A percentile compares a stretch with the other conserved stretches of the same genome.
phyloP scores from a whole-genome alignment of 2,113 vertebrate species.

The Gallinago jamesoni region DNA sequence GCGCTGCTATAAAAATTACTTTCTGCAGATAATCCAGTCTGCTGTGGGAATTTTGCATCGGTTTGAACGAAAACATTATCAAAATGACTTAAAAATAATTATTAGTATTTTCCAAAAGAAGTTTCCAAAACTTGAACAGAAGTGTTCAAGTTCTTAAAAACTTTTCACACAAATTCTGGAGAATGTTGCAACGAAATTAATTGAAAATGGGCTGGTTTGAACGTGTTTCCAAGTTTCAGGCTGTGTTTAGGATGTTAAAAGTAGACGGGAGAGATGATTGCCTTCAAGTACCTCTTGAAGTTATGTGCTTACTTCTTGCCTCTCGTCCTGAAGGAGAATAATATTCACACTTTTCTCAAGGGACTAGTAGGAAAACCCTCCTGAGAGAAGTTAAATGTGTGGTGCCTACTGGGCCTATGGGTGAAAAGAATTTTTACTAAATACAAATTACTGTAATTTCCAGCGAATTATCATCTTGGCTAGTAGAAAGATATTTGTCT shows the following conservation, averaged over 20 bases:
- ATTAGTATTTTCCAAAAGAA: neutral
- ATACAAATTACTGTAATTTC: neutral
- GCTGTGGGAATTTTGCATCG: neutral
- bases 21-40: neutral
- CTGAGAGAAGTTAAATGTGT: neutral
- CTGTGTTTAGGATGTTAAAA: neutral
- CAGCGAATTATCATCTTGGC: neutral
- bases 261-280: neutral
- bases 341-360: neutral
- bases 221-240: neutral
- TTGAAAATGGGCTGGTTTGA: neutral
- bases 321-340: neutral
- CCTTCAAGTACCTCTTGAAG: neutral
- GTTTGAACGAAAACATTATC: neutral
- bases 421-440: neutral
- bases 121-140: too few species aligned
- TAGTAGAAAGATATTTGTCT: neutral
- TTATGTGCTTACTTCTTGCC: neutral
- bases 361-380: neutral
- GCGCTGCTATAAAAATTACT: neutral
- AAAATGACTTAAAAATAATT: neutral
- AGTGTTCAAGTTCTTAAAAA: neutral
- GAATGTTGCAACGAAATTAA: neutral
- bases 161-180: neutral
- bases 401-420: neutral